Conservation (phyloP, 2,888 invertebrate species). For the Nipponacmea schrenckii region DNA sequence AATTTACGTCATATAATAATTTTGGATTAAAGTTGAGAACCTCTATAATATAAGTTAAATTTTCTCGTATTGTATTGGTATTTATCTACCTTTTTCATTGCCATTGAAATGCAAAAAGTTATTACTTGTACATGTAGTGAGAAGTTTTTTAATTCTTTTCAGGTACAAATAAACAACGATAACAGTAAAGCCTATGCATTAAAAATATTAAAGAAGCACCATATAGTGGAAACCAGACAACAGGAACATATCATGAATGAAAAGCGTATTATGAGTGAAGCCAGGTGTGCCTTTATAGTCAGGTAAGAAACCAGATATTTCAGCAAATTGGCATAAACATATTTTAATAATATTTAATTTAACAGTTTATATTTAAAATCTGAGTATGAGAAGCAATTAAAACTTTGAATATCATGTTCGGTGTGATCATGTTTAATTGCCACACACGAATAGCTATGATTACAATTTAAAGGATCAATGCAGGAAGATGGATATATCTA, state of each 20-base stretch:
- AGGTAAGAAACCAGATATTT: conserved; percentile 60
- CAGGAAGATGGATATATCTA: too few species aligned
- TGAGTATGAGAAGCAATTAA: too few species aligned
- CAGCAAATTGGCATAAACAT: neutral
- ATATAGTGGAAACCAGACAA: conserved; percentile 96
- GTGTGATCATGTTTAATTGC: neutral
- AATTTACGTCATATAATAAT: too few species aligned
- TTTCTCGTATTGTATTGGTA: too few species aligned
- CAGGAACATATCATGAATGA: conserved; percentile 99
- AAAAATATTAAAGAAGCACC: conserved; percentile 97
- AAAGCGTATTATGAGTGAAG: conserved; percentile 94
- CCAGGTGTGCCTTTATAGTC: conserved; percentile 96
- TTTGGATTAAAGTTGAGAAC: too few species aligned
- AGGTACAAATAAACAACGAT: conserved; percentile 84
- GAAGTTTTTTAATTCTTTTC: conserved; percentile 21
- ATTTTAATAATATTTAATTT: neutral
- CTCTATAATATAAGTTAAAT: too few species aligned
- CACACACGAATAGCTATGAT: too few species aligned
- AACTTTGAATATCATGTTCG: neutral
- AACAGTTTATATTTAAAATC: neutral
- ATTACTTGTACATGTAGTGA: neutral
- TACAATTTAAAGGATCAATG: too few species aligned
- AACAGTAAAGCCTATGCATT: conserved; percentile 82
- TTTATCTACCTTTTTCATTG: too few species aligned
- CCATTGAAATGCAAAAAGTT: too few species aligned